These are phyloP conservation scores for Chouioia cunea DNA, from an alignment of 2,888 invertebrate species.

Conservation along the genomic window DNA sequence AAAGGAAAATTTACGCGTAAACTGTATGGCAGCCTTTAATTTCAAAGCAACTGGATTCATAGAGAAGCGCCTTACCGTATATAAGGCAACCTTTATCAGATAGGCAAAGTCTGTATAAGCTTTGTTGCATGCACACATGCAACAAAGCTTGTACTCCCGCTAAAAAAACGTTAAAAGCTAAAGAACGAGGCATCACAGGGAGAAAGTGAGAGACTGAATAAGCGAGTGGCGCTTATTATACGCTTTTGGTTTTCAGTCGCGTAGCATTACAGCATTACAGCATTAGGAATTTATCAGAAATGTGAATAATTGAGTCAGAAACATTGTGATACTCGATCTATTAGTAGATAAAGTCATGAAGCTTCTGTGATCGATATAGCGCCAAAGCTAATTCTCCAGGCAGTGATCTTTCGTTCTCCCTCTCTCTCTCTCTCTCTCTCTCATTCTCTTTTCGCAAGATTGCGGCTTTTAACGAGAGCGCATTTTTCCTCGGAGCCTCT, in stretches of 20 bases:
- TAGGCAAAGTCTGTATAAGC: conserved; percentile 12
- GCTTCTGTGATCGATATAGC: conserved; percentile 49
- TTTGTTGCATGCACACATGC: too few species aligned
- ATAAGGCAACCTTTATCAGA: too few species aligned
- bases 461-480: conserved; percentile 35
- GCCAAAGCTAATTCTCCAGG: conserved; percentile 42
- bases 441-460: conserved; percentile 11
- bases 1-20: background rate
- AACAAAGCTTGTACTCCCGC: conserved; percentile 22
- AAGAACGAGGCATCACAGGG: conserved; percentile 2
- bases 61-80: too few species aligned
- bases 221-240: background rate
- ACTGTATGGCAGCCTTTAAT: background rate
- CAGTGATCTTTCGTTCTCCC: conserved; percentile 14
- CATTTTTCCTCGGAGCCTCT: conserved; percentile 24
- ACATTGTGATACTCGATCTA: background rate
- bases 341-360: conserved; percentile 9
- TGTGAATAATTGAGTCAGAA: background rate
- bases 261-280: too few species aligned
- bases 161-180: conserved; percentile 28
- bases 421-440: too few species aligned
- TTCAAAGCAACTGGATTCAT: too few species aligned
- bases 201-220: too few species aligned
- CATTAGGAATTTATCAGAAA: too few species aligned
- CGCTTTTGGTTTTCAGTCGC: background rate